These are phyloP conservation scores for Artemisiospiza belli DNA, from an alignment of 2,113 vertebrate species.

Conservation along the genomic window DNA sequence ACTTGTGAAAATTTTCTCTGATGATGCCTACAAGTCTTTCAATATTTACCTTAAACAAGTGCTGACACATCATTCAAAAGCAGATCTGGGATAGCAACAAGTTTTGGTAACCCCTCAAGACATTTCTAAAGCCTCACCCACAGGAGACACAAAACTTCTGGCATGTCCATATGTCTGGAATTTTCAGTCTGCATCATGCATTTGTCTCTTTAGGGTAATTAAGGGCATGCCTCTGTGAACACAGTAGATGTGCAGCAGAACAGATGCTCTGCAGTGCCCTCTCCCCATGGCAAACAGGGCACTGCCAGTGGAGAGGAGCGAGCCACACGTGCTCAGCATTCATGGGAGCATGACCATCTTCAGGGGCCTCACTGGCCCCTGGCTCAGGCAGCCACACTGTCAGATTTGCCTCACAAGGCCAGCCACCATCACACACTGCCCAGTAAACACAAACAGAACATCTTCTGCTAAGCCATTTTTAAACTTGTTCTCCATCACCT, in stretches of 20 bases:
- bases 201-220: slow-evolving; percentile 40
- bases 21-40: slow-evolving; percentile 14
- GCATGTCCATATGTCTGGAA: slow-evolving; percentile 38
- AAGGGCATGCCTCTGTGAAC: slow-evolving; percentile 4
- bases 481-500: not conserved
- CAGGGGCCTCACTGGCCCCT: not conserved
- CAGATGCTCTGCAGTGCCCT: slow-evolving; percentile 8
- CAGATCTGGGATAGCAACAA: slow-evolving; percentile 20
- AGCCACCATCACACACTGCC: not conserved
- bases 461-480: not conserved
- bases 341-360: not conserved
- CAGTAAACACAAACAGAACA: not conserved
- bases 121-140: slow-evolving; percentile 39
- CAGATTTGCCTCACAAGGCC: not conserved
- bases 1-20: slow-evolving; percentile 22
- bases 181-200: slow-evolving; percentile 8
- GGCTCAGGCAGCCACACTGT: not conserved
- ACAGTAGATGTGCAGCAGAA: not conserved
- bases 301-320: not conserved
- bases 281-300: not conserved
- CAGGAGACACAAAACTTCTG: slow-evolving; percentile 40
- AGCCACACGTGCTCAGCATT: not conserved
- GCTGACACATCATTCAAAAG: slow-evolving; percentile 46
- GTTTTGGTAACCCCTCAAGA: slow-evolving; percentile 52
- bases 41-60: slow-evolving; percentile 40